Conservation (phyloP, 2,888 invertebrate species). For the Caenorhabditis sp. region DNA sequence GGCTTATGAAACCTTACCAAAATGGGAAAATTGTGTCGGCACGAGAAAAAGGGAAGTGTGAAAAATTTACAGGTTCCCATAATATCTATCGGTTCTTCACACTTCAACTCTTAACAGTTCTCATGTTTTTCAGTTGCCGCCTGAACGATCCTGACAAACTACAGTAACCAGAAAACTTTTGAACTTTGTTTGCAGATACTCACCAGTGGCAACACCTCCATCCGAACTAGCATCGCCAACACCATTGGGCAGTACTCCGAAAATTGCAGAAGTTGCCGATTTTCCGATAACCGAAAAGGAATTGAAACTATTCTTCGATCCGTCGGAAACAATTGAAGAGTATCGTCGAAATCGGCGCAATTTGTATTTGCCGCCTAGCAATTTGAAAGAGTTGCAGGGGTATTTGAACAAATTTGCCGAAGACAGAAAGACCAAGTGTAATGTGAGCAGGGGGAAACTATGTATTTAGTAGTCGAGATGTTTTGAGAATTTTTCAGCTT, state of each 20-base stretch:
- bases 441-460: slow-evolving; percentile 29
- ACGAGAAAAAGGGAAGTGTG: no score
- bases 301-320: slow-evolving; percentile 53
- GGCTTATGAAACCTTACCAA: no score
- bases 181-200: slow-evolving; percentile 17
- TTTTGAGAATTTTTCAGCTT: slow-evolving; percentile 13
- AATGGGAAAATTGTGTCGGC: no score
- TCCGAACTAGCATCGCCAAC: slow-evolving; percentile 5
- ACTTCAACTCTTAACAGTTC: background rate
- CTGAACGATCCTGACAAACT: no score
- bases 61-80: no score
- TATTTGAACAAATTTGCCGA: slow-evolving; percentile 15
- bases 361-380: slow-evolving; percentile 49
- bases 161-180: background rate
- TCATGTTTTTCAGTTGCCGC: background rate
- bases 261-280: slow-evolving; percentile 14
- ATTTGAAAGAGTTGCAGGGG: slow-evolving; percentile 10
- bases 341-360: slow-evolving; percentile 37
- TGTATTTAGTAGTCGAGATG: background rate
- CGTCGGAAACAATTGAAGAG: slow-evolving; percentile 47
- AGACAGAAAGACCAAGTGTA: slow-evolving; percentile 41
- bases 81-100: no score
- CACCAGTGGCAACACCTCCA: slow-evolving; percentile 36
- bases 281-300: slow-evolving; percentile 51
- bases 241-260: background rate